Base-by-base conservation (phyloP, 2,888 invertebrate species). In the Lysandra coridon region DNA sequence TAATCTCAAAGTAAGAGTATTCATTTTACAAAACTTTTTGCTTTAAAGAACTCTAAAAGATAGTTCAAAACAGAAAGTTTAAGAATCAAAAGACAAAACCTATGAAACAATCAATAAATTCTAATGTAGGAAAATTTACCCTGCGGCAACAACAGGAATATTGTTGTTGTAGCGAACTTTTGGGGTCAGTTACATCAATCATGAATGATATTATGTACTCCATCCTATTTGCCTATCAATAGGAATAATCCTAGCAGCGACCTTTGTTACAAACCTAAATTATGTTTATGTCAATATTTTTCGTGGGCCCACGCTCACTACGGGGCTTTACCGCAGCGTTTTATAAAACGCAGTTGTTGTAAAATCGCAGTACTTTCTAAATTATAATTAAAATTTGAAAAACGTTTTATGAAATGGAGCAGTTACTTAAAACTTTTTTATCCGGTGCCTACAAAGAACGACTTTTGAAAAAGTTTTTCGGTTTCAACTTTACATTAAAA, bases 191-290 rank as follows among this genome's bases (percentile, higher is more conserved):
- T 37, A 69, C 69, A 69, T 69, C 12, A 69, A 44, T 75, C 49
- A 30, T 75, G 49, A 75, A 75, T 75, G 44, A 64, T 40, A n/a
- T 57, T 12, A 78, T 79, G 80, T 60, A 57, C 69, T 80, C 64
- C 77, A 77, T 77, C 75, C 81, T 78, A 79, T 80, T 78, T 74
- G 78, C 10, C 64, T 75, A 73, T 69, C 79, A 49, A 64, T 78
- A 62, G 74, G 62, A 78, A 78, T 78, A 81, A 79, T 79, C 78
- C 78, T 80, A 78, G 49, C 64, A 53, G 74, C 78, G 82, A 82
- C 81, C 81, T 82, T 81, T 81, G 82, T 76, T 57, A 76, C 76
- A 53, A 53, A 76, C 76, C 76, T 76, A 76, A 49, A 76, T 76
- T 76, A 57, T 33, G 33, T 76, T 76, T 76, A 53, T 76, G 76